A percentile compares a stretch with the other conserved stretches of the same genome.
These are phyloP conservation scores for Zoroaster sp. DNA, from an alignment of 53 echinoderm and acorn worm species.

Conservation along the genomic window DNA sequence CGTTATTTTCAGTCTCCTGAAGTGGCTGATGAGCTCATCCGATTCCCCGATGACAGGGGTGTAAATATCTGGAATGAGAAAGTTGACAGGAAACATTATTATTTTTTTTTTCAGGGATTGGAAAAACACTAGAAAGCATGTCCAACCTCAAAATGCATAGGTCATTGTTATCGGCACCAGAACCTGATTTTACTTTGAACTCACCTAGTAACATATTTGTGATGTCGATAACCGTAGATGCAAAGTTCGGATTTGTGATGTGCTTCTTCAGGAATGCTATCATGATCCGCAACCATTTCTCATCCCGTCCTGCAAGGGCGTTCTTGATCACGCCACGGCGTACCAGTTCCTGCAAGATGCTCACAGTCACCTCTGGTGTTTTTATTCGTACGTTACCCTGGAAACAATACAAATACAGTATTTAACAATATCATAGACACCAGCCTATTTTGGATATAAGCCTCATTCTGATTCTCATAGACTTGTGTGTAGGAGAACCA, in stretches of 20 bases:
- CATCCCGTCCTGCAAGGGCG: slow-evolving; percentile 91
- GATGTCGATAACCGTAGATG: slow-evolving; percentile 75
- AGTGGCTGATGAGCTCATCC: slow-evolving; percentile 64
- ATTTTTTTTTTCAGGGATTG: no score
- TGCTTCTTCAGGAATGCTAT: slow-evolving; percentile 85
- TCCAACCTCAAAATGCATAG: no score
- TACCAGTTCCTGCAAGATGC: slow-evolving; percentile 87
- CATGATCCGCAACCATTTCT: slow-evolving; percentile 81
- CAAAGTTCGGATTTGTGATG: slow-evolving; percentile 80
- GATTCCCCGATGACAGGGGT: slow-evolving; percentile 76
- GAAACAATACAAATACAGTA: neutral
- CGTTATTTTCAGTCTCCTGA: slow-evolving; percentile 62
- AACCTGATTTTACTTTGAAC: no score
- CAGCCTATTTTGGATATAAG: neutral
- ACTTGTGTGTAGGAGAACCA: neutral
- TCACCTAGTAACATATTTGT: slow-evolving; percentile 83
- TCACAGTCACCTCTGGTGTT: slow-evolving; percentile 84
- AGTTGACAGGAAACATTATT: no score
- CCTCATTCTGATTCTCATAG: neutral
- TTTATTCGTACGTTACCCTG: slow-evolving; percentile 63
- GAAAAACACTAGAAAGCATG: no score
- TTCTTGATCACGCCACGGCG: slow-evolving; percentile 78
- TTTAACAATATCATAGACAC: no score
- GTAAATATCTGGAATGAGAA: slow-evolving; percentile 80
- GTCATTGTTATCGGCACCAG: no score